Evolutionary conservation across 2,888 invertebrate species (phyloP).

Genomic region (Onthophagus sagittarius): DNA sequence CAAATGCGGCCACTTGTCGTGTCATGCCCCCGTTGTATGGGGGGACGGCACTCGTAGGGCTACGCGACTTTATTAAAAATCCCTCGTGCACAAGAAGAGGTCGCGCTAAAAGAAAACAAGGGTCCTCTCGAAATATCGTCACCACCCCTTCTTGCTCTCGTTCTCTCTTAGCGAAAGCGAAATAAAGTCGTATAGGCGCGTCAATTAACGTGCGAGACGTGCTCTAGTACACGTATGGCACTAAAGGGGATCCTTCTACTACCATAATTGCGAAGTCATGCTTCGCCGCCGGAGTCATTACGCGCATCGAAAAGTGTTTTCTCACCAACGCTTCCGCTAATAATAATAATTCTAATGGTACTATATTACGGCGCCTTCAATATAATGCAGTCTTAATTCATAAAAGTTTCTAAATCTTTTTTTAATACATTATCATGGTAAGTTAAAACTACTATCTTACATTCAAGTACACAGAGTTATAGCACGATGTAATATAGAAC

Average conservation of each 20-base stretch:
- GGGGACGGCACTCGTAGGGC: not conserved
- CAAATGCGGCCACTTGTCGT: not conserved
- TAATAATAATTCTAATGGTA: not conserved
- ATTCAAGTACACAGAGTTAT: not conserved
- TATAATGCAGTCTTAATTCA: no score
- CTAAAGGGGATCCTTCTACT: constrained; percentile 32
- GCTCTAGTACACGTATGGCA: constrained; percentile 39
- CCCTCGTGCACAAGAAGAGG: not conserved
- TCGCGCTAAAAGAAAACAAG: constrained; percentile 6
- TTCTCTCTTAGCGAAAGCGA: not conserved
- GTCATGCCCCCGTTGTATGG: constrained; percentile 2
- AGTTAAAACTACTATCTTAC: not conserved
- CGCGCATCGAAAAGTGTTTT: constrained; percentile 33
- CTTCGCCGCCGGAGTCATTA: constrained; percentile 28
- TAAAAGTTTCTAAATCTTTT: not conserved
- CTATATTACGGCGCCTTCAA: not conserved
- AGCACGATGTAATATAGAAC: not conserved
- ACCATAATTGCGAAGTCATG: constrained; percentile 37
- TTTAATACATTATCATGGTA: not conserved
- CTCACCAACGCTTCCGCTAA: not conserved
- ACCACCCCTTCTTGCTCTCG: not conserved
- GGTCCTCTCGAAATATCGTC: not conserved
- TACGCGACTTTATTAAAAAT: constrained; percentile 8
- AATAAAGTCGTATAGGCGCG: constrained; percentile 26
- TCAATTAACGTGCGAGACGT: constrained; percentile 40